Evolutionary conservation across 2,797 vertebrate genomes (phyloP).

Genomic region (Sebastiscus albofasciatus): DNA sequence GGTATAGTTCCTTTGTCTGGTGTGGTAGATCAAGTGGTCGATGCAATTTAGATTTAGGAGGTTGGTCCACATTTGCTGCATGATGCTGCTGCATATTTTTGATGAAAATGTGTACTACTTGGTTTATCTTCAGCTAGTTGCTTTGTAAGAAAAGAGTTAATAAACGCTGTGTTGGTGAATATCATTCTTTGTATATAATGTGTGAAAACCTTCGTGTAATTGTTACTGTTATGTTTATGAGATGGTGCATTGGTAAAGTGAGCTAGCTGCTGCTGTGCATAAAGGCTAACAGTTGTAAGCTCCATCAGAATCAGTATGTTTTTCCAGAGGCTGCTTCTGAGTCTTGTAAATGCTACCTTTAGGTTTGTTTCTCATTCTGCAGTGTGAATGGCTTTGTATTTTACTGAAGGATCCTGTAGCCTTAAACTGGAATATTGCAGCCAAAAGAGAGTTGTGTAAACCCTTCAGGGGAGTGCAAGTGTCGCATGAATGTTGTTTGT

Average conservation of each 20-base stretch:
- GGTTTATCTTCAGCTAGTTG: too few species aligned
- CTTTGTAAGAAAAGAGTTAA: too few species aligned
- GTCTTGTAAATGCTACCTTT: background rate
- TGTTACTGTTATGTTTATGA: background rate
- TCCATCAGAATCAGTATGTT: background rate
- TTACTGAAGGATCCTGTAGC: background rate
- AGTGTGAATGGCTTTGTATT: background rate
- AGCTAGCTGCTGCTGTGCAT: background rate
- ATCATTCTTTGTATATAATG: background rate
- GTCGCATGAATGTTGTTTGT: background rate
- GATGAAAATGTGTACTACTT: background rate
- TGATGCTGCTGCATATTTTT: background rate
- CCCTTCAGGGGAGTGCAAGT: too few species aligned
- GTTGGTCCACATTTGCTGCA: background rate
- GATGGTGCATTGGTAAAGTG: background rate
- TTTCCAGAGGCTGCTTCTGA: background rate
- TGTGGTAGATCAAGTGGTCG: background rate
- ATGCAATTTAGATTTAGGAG: background rate
- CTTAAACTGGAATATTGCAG: background rate
- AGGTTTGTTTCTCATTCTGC: background rate
- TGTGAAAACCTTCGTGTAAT: background rate
- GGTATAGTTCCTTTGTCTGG: background rate
- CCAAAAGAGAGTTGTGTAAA: background rate
- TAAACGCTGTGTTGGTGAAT: too few species aligned
- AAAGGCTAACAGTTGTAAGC: conserved; percentile 31